Evolutionary conservation across 2,113 vertebrate genomes (phyloP).

Genomic region (Emydura subglobosa): DNA sequence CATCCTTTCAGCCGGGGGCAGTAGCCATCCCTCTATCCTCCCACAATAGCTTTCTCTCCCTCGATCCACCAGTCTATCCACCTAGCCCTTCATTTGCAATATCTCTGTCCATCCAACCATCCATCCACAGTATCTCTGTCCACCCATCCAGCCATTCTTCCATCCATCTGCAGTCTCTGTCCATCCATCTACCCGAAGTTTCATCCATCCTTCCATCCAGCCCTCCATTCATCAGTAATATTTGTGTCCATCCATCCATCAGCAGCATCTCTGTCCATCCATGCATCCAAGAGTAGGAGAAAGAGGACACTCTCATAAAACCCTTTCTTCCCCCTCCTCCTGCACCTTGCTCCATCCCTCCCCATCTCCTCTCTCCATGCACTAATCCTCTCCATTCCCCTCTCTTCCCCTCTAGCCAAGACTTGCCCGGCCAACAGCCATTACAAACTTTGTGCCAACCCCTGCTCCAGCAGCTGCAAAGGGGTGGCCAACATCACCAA

Average conservation of each 20-base stretch:
- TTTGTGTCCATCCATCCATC: not conserved
- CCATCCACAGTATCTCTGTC: not conserved
- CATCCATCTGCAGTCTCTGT: not conserved
- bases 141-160: not conserved
- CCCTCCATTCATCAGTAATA: not conserved
- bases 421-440: constrained; percentile 66
- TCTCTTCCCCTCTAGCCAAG: constrained; percentile 56
- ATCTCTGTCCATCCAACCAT: not conserved
- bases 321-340: not conserved
- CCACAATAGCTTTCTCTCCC: not conserved
- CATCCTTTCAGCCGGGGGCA: too few species aligned
- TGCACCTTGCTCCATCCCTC: not conserved
- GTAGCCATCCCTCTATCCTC: too few species aligned
- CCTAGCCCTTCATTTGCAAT: not conserved
- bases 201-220: not conserved
- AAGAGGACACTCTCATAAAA: not conserved
- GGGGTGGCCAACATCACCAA: constrained; percentile 25
- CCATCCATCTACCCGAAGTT: not conserved
- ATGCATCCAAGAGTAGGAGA: not conserved
- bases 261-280: not conserved
- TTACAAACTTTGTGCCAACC: constrained; percentile 69
- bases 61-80: not conserved
- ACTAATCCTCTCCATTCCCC: not conserved
- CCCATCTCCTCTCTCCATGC: not conserved
- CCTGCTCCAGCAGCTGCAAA: constrained; percentile 66